These are phyloP conservation scores for Melanotaenia boesemani DNA, from an alignment of 2,797 vertebrate species.

Conservation along the genomic window DNA sequence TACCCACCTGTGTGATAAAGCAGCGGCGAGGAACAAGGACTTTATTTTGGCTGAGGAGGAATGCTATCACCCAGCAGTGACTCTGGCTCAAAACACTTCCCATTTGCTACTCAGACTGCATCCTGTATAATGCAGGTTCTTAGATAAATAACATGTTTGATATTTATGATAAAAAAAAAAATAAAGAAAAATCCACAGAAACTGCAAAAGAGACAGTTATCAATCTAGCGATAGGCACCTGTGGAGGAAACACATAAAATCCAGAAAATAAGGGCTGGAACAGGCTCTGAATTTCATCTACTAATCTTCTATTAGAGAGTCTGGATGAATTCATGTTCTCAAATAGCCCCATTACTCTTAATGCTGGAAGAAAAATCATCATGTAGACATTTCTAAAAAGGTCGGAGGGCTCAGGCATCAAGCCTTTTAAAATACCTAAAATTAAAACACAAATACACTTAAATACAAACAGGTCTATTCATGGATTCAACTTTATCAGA, in stretches of 20 bases:
- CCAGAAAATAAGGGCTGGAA: constrained; percentile 42
- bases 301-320: too few relatives aligned
- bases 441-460: background rate
- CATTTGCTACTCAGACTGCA: background rate
- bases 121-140: background rate
- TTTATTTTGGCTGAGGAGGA: background rate
- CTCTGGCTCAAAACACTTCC: background rate
- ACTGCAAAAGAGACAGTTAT: too few relatives aligned
- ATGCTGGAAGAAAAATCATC: background rate
- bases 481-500: background rate
- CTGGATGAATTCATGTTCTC: constrained; percentile 31
- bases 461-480: background rate
- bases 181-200: too few relatives aligned
- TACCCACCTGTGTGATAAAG: constrained; percentile 40
- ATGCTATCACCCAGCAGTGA: background rate
- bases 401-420: background rate
- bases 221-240: too few relatives aligned
- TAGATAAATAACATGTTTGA: background rate
- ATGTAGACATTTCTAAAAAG: too few relatives aligned
- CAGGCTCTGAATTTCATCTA: constrained; percentile 7
- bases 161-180: too few relatives aligned
- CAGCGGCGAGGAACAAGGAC: background rate
- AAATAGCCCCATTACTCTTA: constrained; percentile 2
- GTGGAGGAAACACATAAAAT: background rate
- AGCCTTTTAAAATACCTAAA: background rate